Evolutionary conservation across 2,113 vertebrate species (phyloP), one percentile per base, ranked within the genome.

Genomic region (Crypturellus undulatus): DNA sequence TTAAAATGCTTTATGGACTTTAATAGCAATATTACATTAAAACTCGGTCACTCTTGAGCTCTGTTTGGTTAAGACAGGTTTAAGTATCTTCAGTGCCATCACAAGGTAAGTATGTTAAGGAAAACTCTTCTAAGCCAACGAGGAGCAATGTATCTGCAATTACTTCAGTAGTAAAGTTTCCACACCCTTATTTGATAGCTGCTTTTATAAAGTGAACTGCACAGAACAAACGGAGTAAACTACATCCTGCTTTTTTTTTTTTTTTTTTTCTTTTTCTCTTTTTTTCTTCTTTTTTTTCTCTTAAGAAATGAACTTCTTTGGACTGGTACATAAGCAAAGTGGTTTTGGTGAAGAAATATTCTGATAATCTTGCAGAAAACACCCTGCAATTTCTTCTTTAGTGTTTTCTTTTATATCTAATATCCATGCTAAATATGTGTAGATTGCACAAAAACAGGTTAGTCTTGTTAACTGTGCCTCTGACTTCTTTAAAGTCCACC

Each of bases 71-170:
- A 91, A 94, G 93, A 93, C 95, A 97, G 89, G 47, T 93, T 97
- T 96, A 93, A 97, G 93, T 94, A 62, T 96, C 97, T 95, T 84
- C 97, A 86, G 84, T 97, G 95, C 96, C 97, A 95, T 92, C 96
- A 26, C 95, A 98, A 98, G 98, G 98, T 98, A 98, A 98, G 98
- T 98, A 98, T 98, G 92, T 72, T 90, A 96, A 97, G 84, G 92
- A 97, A 84, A 94, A 81, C 13, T 45, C 1, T 54, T 73, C 28
- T 49, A 93, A 92, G 87, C 25, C 62, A 95, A 81, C 75, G 19
- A 84, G 87, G 83, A 95, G 91, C 93, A 86, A 89, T 92, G 84
- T 49, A 52, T 85, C 85, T 96, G 60, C 81, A 85, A 58, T 84
- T 92, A 59, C 92, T 96, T 94, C 63, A 84, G 64, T 72, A 73